Base-by-base conservation (phyloP, 2,888 invertebrate species). In the Temnothorax ravouxi region DNA sequence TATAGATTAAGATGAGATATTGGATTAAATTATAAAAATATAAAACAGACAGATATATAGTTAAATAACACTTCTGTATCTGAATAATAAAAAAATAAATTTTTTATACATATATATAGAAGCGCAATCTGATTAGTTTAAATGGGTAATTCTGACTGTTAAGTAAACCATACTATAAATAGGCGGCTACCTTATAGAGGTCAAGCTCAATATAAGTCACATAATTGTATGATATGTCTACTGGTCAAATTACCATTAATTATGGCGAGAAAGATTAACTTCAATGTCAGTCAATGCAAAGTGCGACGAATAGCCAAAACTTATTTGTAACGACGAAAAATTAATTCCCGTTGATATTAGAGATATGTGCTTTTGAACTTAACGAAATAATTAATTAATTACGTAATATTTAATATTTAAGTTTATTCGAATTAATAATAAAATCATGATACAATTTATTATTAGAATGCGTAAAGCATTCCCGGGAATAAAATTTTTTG, bases 191-290 rank as follows among this genome's bases (percentile, higher is more conserved):
- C n/a, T 84, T 44, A 54, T 44, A 18, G 18, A 66, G 56, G 72
- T 72, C 72, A 79, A 84, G 71, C 15, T 11, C 47, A 25, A 9
- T 15, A 47, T n/a, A 38, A 64, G 74, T 75, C 21, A 34, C 21
- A 34, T 47, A 71, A 54, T 66, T 21, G 6, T 52, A 18, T 50
- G 44, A 38, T 54, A 13, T 54, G 56, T 44, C 44, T 41, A 21
- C 62, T 77, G 41, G 34, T 38, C 29, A 84, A 85, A 85, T 85
- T 85, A 74, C 61, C 69, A 29, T 59, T 83, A 85, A 80, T 85
- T 85, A 50, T n/a, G 38, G 47, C 25, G 6, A 29, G 52, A 11
- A 71, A 38, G 25, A 81, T 84, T 84, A 81, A 62, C 21, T 81
- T 29, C 50, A 74, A 52, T 50, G 62, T 81, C 74, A 76, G 62